Evolutionary conservation across 2,113 vertebrate species (phyloP), one percentile per base, ranked within the genome.

Genomic region (Pipra filicauda): DNA sequence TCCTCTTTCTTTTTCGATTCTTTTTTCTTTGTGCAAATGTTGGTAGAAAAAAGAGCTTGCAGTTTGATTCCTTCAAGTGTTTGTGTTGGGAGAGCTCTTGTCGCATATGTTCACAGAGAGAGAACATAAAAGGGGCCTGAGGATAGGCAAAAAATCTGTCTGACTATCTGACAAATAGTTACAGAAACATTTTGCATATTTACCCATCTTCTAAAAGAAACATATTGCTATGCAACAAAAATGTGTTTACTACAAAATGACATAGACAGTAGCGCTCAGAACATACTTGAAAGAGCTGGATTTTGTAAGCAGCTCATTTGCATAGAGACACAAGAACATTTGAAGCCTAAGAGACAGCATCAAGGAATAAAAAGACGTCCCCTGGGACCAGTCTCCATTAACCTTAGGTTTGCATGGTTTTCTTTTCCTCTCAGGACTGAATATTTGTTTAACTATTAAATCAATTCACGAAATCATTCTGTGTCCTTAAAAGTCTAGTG

Each of bases 61-160:
- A 80, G 66, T 94, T 94, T 95, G 72, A 90, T 95, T 97, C 93
- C 90, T 96, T 90, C 76, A 85, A 96, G 75, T 96, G 90, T 96
- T 96, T 96, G 75, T 96, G 78, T 86, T 96, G 88, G 75, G 82
- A 97, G 88, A 97, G 85, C 65, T 97, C 85, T 96, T 95, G 85
- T 94, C 61, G 9, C 93, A 95, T 95, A 93, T 96, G 95, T 96
- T 97, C 85, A 93, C 93, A 95, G 94, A 92, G 70, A 94, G 58
- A 1, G 91, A 96, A 97, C 88, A 95, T 96, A 90, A 96, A 97
- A 96, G 92, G 76, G 93, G 95, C 95, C 90, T 48, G 83, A 96
- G 83, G 85, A 97, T 91, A 97, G 95, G 95, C 90, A 91, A 96
- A 97, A 96, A 97, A 96, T 95, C 93, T 96, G 95, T 95, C 94